phyloP scores from a whole-genome alignment of 2,888 invertebrate species.

The Sisyra terminalis region DNA sequence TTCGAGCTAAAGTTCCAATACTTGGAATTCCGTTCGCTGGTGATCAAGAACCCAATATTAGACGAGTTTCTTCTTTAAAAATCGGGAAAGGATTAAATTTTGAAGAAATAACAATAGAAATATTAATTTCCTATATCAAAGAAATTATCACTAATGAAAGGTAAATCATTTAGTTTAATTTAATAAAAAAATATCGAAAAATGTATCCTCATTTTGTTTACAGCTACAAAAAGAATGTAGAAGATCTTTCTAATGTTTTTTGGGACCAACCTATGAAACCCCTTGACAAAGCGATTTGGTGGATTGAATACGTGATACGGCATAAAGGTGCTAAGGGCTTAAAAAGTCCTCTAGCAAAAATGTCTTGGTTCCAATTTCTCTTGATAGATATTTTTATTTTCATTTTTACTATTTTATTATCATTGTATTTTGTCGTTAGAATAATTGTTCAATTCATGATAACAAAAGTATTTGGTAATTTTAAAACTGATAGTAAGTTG shows the following conservation, averaged over 20 bases:
- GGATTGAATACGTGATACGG: slow-evolving; percentile 34
- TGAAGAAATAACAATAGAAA: neutral
- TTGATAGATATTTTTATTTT: slow-evolving; percentile 24
- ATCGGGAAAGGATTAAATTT: slow-evolving; percentile 4
- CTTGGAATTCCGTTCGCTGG: slow-evolving; percentile 7
- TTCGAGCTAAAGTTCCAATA: slow-evolving; percentile 3
- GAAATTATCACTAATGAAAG: neutral
- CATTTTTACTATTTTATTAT: slow-evolving; percentile 11
- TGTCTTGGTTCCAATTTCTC: slow-evolving; percentile 5
- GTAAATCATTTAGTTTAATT: no score
- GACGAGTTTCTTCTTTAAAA: neutral
- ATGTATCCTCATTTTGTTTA: no score
- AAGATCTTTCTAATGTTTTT: slow-evolving; percentile 22
- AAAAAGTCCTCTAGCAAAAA: neutral
- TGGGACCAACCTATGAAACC: slow-evolving; percentile 30
- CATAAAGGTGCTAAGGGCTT: slow-evolving; percentile 2
- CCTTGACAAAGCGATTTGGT: slow-evolving; percentile 32
- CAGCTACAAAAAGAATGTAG: slow-evolving; percentile 15
- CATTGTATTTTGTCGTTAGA: no score
- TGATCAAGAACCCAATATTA: slow-evolving; percentile 6
- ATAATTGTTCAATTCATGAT: no score
- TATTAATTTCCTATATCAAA: neutral
- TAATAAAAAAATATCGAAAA: no score
- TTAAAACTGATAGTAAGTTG: no score
- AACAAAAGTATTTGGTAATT: no score